Conservation (phyloP, 2,113 vertebrate genomes). For the Paracanthobrama guichenoti region DNA sequence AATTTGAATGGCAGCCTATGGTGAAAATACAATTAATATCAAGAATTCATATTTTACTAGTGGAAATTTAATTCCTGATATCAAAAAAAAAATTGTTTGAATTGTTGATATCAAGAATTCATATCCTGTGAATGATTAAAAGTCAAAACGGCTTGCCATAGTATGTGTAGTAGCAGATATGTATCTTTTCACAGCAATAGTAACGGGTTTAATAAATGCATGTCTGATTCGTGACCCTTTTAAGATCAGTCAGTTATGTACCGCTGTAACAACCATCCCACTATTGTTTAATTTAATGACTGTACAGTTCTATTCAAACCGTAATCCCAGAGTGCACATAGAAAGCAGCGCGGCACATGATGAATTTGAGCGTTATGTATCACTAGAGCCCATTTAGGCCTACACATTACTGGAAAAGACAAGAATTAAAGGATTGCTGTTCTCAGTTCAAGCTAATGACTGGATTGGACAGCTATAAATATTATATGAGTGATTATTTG, state of each 20-base stretch:
- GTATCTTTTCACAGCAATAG: background rate
- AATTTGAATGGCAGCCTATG: too few relatives aligned
- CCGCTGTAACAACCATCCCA: background rate
- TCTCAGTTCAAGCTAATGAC: slow-evolving; percentile 35
- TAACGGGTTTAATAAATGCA: background rate
- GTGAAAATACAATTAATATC: too few relatives aligned
- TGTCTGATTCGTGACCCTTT: background rate
- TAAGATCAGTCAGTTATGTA: background rate
- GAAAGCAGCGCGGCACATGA: background rate
- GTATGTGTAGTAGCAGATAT: background rate
- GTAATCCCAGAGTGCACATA: background rate
- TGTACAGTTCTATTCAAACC: slow-evolving; percentile 1
- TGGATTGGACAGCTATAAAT: slow-evolving; percentile 37
- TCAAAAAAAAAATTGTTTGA: too few relatives aligned
- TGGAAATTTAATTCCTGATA: too few relatives aligned
- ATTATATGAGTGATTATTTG: slow-evolving; percentile 50
- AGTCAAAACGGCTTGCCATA: too few relatives aligned
- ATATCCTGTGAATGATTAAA: too few relatives aligned
- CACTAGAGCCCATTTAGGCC: slow-evolving; percentile 15
- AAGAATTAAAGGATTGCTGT: slow-evolving; percentile 45
- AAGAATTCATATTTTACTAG: too few relatives aligned
- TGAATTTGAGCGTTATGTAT: slow-evolving; percentile 15
- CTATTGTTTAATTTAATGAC: background rate
- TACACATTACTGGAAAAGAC: slow-evolving; percentile 21
- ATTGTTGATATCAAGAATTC: too few relatives aligned